A percentile compares a stretch with the other conserved stretches of the same genome.
Evolutionary conservation across 2,888 invertebrate species (phyloP).

Genomic region (Icerya purchasi): DNA sequence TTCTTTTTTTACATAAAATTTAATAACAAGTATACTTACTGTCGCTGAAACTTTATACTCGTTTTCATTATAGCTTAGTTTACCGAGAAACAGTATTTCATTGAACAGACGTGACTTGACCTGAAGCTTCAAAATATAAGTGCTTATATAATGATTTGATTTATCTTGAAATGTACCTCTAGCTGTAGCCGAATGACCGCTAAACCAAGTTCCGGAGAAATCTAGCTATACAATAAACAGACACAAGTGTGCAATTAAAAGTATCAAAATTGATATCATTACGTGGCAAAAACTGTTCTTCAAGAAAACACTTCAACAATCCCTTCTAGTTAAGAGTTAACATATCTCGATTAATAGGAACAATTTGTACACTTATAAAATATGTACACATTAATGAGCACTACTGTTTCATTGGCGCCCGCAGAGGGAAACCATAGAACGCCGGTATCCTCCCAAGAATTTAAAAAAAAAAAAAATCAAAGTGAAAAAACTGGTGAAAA

Average conservation of each 20-base stretch:
- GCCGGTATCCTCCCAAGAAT: no score
- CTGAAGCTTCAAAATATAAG: conserved; percentile 44
- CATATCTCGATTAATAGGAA: no score
- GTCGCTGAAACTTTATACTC: conserved; percentile 44
- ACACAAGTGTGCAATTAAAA: no score
- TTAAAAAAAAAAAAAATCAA: no score
- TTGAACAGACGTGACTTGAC: conserved; percentile 50
- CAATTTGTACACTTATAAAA: no score
- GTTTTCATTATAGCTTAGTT: conserved; percentile 43
- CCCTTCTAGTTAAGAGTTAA: no score
- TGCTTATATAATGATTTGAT: conserved; percentile 39
- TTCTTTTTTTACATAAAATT: no score
- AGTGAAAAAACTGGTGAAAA: no score
- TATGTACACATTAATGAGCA: no score
- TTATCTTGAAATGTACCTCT: conserved; percentile 54
- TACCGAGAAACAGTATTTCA: conserved; percentile 40
- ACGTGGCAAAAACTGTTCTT: conserved; percentile 3
- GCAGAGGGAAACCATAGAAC: no score
- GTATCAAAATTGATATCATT: not conserved
- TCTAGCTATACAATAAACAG: conserved; percentile 36
- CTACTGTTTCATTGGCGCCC: no score
- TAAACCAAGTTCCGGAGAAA: conserved; percentile 56
- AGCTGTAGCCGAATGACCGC: conserved; percentile 45
- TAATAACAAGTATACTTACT: no score
- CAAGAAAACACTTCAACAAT: conserved; percentile 19